Percentiles rank a stretch among this genome's conserved stretches.
These are phyloP conservation scores for Phyllotis vaccarum DNA, from an alignment of 2,797 vertebrate genomes.

Conservation along the genomic window DNA sequence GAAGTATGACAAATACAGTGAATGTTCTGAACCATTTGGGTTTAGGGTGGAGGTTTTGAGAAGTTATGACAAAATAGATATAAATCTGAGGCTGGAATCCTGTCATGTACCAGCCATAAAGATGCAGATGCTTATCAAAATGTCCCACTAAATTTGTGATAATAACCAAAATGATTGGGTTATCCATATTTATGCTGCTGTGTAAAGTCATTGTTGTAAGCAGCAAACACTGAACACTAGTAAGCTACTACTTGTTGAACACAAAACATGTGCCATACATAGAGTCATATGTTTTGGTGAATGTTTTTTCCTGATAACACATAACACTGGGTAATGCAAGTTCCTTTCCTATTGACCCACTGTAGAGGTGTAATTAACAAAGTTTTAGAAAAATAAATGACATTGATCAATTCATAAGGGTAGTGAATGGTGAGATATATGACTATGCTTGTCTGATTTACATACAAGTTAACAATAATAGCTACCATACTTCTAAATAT, in stretches of 20 bases:
- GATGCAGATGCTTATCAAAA: background rate
- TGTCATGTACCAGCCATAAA: background rate
- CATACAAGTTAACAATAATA: background rate
- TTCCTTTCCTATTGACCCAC: background rate
- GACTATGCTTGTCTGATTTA: background rate
- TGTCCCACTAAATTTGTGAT: background rate
- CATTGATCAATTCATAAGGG: background rate
- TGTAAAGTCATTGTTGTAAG: background rate
- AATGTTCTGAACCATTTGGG: background rate
- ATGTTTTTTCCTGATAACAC: background rate
- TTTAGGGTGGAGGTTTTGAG: background rate
- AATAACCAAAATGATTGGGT: background rate
- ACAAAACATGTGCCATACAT: background rate
- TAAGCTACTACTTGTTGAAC: background rate
- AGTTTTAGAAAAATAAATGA: background rate
- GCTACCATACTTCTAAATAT: background rate
- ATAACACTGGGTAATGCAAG: background rate
- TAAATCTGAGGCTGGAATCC: background rate
- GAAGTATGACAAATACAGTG: background rate
- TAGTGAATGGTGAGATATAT: background rate
- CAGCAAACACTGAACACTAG: background rate
- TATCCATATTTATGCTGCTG: background rate
- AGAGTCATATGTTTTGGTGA: background rate
- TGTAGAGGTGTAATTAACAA: constrained; percentile 7
- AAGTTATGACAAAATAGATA: background rate